phyloP scores from a whole-genome alignment of 2,797 vertebrate species.

The Xiphorhynchus erythropygius region DNA sequence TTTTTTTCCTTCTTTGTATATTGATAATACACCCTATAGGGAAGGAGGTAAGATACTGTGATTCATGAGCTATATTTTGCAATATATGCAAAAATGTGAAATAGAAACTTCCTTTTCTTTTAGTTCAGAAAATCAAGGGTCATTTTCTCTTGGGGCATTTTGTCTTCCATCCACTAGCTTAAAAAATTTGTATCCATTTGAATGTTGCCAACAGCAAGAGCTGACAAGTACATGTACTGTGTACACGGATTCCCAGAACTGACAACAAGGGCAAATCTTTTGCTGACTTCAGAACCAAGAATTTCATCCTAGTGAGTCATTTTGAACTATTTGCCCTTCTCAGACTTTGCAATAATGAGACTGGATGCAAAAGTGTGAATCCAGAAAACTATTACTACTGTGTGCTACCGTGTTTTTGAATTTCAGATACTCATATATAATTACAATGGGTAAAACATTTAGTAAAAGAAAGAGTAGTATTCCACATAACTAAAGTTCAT shows the following conservation, averaged over 20 bases:
- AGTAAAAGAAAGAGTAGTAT: background rate
- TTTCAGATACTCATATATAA: background rate
- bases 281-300: background rate
- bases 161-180: background rate
- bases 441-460: background rate
- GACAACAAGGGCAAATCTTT: slow-evolving; percentile 1
- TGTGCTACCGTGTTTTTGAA: background rate
- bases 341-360: background rate
- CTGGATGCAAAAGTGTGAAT: background rate
- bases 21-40: background rate
- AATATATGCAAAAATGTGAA: background rate
- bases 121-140: background rate
- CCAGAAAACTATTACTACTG: background rate
- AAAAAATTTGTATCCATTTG: slow-evolving; percentile 7
- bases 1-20: background rate
- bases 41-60: background rate
- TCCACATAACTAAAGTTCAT: background rate
- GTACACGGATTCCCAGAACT: background rate
- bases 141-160: background rate
- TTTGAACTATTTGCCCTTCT: background rate
- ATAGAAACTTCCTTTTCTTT: background rate
- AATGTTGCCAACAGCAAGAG: slow-evolving; percentile 37
- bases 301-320: background rate
- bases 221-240: background rate
- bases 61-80: background rate